These are phyloP conservation scores for Myzus persicae DNA, from an alignment of 1,140 invertebrate genomes.

Conservation along the genomic window DNA sequence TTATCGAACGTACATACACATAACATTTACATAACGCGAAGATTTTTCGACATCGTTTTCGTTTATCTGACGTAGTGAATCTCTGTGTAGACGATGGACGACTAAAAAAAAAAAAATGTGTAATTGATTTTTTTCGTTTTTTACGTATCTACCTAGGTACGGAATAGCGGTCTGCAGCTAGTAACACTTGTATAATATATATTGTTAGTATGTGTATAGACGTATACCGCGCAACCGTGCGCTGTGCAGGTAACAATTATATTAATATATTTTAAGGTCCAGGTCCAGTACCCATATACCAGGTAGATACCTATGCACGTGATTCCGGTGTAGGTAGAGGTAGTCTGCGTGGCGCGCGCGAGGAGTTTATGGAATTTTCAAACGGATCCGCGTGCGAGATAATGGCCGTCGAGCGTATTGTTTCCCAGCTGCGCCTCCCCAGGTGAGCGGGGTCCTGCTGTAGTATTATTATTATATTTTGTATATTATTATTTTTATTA, in stretches of 20 bases:
- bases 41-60: background rate
- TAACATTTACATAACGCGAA: background rate
- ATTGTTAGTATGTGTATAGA: background rate
- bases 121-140: background rate
- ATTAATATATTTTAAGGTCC: slow-evolving; percentile 1
- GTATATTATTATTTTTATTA: background rate
- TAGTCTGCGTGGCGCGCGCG: background rate
- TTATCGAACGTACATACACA: background rate
- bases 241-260: background rate
- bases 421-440: background rate
- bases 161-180: background rate
- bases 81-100: background rate
- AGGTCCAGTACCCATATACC: background rate
- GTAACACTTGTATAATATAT: background rate
- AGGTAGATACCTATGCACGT: background rate
- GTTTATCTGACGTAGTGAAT: background rate
- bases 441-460: background rate
- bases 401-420: background rate
- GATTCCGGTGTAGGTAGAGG: background rate
- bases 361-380: slow-evolving; percentile 4
- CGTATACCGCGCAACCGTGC: background rate
- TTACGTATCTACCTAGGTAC: too few relatives aligned
- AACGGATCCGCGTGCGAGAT: background rate
- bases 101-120: background rate
- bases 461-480: background rate